These are phyloP conservation scores for Tenthredo scrophulariae DNA, from an alignment of 2,888 invertebrate species.

Conservation along the genomic window DNA sequence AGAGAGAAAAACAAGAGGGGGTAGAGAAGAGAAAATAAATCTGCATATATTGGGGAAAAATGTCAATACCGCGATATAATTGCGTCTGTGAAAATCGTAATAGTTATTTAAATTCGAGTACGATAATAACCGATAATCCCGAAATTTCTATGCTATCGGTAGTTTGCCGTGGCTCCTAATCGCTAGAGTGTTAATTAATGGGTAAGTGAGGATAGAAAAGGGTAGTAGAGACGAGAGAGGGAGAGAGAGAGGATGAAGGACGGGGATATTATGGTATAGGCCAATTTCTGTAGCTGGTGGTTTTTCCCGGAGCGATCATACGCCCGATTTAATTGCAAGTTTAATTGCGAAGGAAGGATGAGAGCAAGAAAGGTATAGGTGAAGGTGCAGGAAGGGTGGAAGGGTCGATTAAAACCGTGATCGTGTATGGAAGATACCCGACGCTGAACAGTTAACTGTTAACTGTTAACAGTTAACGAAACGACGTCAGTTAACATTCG, in stretches of 20 bases:
- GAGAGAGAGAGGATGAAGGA: background rate
- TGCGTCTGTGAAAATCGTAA: background rate
- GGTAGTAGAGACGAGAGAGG: background rate
- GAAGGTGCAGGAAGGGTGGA: slow-evolving; percentile 59
- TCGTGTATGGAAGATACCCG: background rate
- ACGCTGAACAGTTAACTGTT: background rate
- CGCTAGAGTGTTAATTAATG: slow-evolving; percentile 14
- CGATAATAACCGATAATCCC: background rate
- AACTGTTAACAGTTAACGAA: slow-evolving; percentile 38
- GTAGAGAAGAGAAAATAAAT: background rate
- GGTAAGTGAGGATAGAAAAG: background rate
- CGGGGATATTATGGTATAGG: background rate
- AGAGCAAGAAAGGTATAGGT: slow-evolving; percentile 64
- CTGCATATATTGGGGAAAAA: too few relatives aligned
- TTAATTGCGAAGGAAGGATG: slow-evolving; percentile 56
- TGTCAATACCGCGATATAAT: too few relatives aligned
- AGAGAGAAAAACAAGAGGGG: too few relatives aligned
- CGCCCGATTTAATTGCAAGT: slow-evolving; percentile 76
- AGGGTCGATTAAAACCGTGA: slow-evolving; percentile 77
- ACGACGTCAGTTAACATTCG: slow-evolving; percentile 73
- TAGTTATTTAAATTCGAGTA: background rate
- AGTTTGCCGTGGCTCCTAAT: background rate
- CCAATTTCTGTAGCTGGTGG: background rate
- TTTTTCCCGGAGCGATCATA: slow-evolving; percentile 45
- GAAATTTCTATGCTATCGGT: background rate